Evolutionary conservation across 2,888 invertebrate species (phyloP), one percentile per base, ranked within the genome.

Genomic region (Archaeoteleia sp.): DNA sequence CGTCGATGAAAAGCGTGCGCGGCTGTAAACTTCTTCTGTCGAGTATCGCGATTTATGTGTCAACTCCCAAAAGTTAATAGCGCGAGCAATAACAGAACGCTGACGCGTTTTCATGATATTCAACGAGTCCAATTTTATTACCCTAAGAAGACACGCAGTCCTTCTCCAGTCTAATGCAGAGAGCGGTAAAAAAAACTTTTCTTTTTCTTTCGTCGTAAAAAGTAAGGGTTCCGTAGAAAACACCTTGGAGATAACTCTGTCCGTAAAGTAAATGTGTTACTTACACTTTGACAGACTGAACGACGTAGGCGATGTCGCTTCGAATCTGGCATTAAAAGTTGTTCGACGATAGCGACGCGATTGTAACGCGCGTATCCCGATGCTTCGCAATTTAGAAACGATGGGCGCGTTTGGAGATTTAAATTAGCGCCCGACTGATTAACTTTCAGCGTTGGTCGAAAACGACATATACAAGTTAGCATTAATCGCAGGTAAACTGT

Each of bases 81-180:
- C 40, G 61, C 54, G 51, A 57, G 57, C 67, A 55, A 67, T 61
- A 67, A 67, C 57, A 61, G 61, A 67, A 67, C 45, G 67, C 57
- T 60, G 60, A 54, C 60, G 45, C 51, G 43, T 61, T 67, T 51
- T 45, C 42, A 54, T 66, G 66, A 66, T 54, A 66, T 58, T 42
- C 48, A 58, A 53, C 60, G 29, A 60, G 60, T 66, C 45, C 51
- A 46, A 60, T 67, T 67, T 51, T 55, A 60, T 48, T 54, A 48
- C 49, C 54, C 30, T 45, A 43, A 35, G 35, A 66, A 67, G 48
- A 61, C 60, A 61, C 49, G 60, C 45, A 55, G 54, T 40, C 57
- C 32, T 51, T 45, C 57, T 46, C 42, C 37, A 55, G 46, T 62
- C 62, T 62, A 49, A 62, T 62, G 48, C 25, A 35, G 20, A 42